These are phyloP conservation scores for Bicyclus anynana DNA, from an alignment of 1,140 invertebrate species.

Conservation along the genomic window DNA sequence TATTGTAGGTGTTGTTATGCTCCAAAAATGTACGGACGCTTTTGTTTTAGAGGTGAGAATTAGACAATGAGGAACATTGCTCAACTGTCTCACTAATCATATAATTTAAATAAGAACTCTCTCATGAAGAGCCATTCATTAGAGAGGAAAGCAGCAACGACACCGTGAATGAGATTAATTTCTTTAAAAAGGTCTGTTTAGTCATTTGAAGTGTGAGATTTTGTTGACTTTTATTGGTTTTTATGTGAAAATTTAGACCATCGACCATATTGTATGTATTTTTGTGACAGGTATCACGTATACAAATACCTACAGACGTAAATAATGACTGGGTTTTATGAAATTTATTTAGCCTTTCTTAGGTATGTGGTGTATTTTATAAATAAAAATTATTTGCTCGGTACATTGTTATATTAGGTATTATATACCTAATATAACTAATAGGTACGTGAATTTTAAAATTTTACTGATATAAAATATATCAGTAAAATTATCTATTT, in stretches of 20 bases:
- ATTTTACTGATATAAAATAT: too few relatives aligned
- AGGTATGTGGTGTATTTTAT: too few relatives aligned
- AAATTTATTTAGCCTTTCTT: too few relatives aligned
- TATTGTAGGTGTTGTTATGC: slow-evolving; percentile 37
- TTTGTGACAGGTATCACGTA: background rate
- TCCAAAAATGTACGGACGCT: slow-evolving; percentile 36
- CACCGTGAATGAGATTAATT: slow-evolving; percentile 22
- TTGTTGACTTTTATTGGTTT: slow-evolving; percentile 5
- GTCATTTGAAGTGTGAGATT: slow-evolving; percentile 18
- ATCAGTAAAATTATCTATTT: too few relatives aligned
- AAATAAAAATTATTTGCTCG: too few relatives aligned
- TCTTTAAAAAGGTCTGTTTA: slow-evolving; percentile 16
- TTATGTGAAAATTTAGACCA: background rate
- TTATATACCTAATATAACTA: too few relatives aligned
- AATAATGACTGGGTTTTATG: too few relatives aligned
- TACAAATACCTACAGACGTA: too few relatives aligned
- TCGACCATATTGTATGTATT: too few relatives aligned
- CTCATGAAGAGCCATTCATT: slow-evolving; percentile 31
- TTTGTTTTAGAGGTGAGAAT: slow-evolving; percentile 41
- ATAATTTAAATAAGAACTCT: slow-evolving; percentile 28
- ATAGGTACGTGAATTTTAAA: too few relatives aligned
- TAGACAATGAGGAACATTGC: slow-evolving; percentile 32
- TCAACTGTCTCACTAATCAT: slow-evolving; percentile 33
- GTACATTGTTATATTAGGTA: too few relatives aligned
- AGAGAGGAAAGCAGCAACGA: slow-evolving; percentile 23